Percentiles rank a stretch among this genome's conserved stretches.
Conservation (phyloP, 2,888 invertebrate species). For the Electrophaes corylata region DNA sequence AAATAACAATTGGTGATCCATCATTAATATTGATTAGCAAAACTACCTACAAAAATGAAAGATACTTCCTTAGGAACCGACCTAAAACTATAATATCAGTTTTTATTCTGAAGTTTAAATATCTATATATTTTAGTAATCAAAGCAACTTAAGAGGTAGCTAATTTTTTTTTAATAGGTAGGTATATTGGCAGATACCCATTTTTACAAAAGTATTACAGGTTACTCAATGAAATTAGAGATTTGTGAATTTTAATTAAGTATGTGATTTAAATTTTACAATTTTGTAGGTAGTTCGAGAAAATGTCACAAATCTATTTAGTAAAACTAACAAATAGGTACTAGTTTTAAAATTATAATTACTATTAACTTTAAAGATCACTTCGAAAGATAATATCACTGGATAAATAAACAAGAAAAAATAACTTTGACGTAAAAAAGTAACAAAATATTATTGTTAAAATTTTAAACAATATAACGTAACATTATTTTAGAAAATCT, state of each 20-base stretch:
- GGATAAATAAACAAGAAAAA: slow-evolving; percentile 39
- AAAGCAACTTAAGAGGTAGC: no score
- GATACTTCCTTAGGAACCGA: not conserved
- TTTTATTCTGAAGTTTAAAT: no score
- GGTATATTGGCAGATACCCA: no score
- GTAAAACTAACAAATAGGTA: slow-evolving; percentile 48
- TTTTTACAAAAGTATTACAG: no score
- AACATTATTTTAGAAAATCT: slow-evolving; percentile 8
- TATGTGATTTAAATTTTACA: not conserved
- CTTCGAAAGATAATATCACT: slow-evolving; percentile 58
- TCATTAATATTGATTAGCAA: not conserved
- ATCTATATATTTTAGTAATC: no score
- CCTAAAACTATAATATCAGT: no score
- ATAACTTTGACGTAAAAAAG: slow-evolving; percentile 51
- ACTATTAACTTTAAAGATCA: slow-evolving; percentile 48
- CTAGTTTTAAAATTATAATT: not conserved
- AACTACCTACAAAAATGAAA: not conserved
- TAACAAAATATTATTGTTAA: slow-evolving; percentile 49
- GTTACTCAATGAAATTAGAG: no score
- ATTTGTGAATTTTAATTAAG: no score
- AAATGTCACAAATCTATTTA: slow-evolving; percentile 11
- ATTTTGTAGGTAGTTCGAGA: not conserved
- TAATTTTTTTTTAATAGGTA: no score
- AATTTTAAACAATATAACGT: slow-evolving; percentile 8
- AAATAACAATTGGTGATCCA: slow-evolving; percentile 16